Evolutionary conservation across 2,888 invertebrate genomes (phyloP).

Genomic region (Acanthacorydalis orientalis): DNA sequence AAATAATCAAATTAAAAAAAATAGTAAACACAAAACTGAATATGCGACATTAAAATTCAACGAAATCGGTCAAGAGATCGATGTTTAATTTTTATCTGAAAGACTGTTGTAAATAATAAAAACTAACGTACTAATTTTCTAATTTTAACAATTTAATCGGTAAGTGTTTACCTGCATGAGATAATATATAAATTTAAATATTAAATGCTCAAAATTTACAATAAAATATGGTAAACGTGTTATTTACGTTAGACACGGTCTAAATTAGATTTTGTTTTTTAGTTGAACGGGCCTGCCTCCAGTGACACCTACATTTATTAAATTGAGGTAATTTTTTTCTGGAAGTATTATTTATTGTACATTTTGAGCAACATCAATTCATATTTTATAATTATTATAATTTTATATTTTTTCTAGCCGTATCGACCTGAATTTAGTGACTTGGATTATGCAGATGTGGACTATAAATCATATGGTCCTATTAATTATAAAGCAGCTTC

Average conservation of each 20-base stretch:
- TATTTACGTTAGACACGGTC: not conserved
- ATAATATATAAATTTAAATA: not conserved
- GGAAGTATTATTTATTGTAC: slow-evolving; percentile 5
- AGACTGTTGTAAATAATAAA: not conserved
- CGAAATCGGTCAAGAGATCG: slow-evolving; percentile 48
- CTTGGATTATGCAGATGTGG: slow-evolving; percentile 79
- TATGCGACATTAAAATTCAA: slow-evolving; percentile 49
- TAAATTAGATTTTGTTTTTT: slow-evolving; percentile 25
- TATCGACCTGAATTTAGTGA: slow-evolving; percentile 61
- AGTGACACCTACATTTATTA: slow-evolving; percentile 83
- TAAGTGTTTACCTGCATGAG: not conserved
- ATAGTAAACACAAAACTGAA: slow-evolving; percentile 30
- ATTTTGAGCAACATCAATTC: slow-evolving; percentile 8
- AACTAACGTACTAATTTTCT: not conserved
- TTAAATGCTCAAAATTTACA: slow-evolving; percentile 7
- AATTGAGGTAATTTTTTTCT: slow-evolving; percentile 24
- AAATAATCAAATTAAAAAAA: slow-evolving; percentile 17
- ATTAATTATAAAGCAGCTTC: slow-evolving; percentile 85
- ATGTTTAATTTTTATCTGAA: slow-evolving; percentile 29
- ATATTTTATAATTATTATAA: not conserved
- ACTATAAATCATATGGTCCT: slow-evolving; percentile 77
- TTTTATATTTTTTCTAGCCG: slow-evolving; percentile 40
- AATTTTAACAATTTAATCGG: not conserved
- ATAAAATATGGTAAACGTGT: not conserved
- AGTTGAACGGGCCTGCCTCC: slow-evolving; percentile 58